phyloP scores from a whole-genome alignment of 2,888 invertebrate species.

The Leptopilina syphax region DNA sequence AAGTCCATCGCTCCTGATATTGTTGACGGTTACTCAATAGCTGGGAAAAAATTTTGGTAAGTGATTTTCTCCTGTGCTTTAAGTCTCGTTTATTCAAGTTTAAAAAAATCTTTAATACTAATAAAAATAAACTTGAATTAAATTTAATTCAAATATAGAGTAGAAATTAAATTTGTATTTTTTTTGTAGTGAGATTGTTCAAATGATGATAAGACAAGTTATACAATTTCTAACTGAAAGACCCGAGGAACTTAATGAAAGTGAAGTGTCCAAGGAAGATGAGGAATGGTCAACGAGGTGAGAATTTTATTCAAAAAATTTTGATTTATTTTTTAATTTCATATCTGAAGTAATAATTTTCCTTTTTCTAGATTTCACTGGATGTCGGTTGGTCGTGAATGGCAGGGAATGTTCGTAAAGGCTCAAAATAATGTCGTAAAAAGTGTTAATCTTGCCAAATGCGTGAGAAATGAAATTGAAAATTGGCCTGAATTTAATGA shows the following conservation, averaged over 20 bases:
- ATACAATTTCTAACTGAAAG: constrained; percentile 77
- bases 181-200: constrained; percentile 77
- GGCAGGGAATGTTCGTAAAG: constrained; percentile 88
- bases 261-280: constrained; percentile 51
- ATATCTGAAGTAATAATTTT: constrained; percentile 11
- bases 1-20: constrained; percentile 88
- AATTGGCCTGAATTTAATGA: constrained; percentile 78
- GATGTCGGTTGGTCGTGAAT: constrained; percentile 85
- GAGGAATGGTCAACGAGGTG: constrained; percentile 64
- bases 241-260: constrained; percentile 70
- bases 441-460: constrained; percentile 89
- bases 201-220: constrained; percentile 78
- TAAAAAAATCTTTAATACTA: too few species aligned
- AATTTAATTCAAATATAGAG: too few species aligned
- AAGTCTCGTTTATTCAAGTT: background rate
- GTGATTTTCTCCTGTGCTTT: constrained; percentile 52
- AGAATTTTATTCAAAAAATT: constrained; percentile 20
- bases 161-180: constrained; percentile 35
- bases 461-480: constrained; percentile 84
- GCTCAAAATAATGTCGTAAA: constrained; percentile 89
- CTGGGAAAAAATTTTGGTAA: constrained; percentile 88
- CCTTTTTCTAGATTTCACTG: constrained; percentile 77
- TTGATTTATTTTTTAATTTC: background rate
- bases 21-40: constrained; percentile 84
- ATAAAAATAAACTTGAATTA: too few species aligned